Conservation (phyloP, 1,140 invertebrate species). For the Globodera ellingtonae region DNA sequence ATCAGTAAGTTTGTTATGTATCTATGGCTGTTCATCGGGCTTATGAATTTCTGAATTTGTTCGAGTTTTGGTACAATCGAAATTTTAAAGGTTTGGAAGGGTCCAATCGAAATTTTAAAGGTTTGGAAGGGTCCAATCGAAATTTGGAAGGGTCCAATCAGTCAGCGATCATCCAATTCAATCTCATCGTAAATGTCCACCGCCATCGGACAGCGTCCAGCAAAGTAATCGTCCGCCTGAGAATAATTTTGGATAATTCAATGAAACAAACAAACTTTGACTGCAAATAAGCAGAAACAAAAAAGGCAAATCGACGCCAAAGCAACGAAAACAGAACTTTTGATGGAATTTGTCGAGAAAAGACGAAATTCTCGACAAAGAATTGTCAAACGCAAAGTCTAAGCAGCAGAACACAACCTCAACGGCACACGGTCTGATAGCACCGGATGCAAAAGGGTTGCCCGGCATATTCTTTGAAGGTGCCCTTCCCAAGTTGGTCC, state of each 20-base stretch:
- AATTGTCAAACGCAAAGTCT: not conserved
- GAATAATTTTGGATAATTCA: not conserved
- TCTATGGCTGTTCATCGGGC: not conserved
- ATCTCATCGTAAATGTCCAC: conserved; percentile 59
- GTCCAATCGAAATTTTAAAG: too few relatives aligned
- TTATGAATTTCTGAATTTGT: not conserved
- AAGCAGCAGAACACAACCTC: not conserved
- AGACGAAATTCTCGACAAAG: not conserved
- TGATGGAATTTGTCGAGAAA: not conserved
- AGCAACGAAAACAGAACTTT: not conserved
- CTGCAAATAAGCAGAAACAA: not conserved
- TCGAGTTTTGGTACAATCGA: not conserved
- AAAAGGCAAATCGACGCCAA: conserved; percentile 4
- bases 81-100: too few relatives aligned
- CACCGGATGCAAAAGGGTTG: conserved; percentile 83
- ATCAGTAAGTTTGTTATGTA: not conserved
- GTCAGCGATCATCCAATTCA: conserved; percentile 31
- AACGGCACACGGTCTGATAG: conserved; percentile 13
- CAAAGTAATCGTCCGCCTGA: conserved; percentile 56
- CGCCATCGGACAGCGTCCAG: conserved; percentile 47
- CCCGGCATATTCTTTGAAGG: conserved; percentile 96
- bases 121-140: too few relatives aligned
- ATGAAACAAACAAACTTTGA: not conserved
- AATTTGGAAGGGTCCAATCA: not conserved
- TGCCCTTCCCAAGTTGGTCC: conserved; percentile 94